These are phyloP conservation scores for Athene noctua DNA, from an alignment of 2,113 vertebrate species.

Conservation along the genomic window DNA sequence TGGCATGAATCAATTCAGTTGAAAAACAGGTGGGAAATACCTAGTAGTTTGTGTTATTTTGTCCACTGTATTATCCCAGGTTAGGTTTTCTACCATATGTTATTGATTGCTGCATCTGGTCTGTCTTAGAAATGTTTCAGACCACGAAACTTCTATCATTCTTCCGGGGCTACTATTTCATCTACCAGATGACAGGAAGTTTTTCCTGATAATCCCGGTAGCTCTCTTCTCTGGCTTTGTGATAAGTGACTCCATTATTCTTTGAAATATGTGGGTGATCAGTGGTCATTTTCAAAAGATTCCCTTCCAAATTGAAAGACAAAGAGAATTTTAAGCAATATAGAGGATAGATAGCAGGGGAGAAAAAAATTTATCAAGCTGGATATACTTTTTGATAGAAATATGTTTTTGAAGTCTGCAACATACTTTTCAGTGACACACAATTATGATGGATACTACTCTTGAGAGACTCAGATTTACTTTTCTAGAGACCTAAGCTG, in stretches of 20 bases:
- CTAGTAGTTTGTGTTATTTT: not conserved
- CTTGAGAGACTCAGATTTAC: not conserved
- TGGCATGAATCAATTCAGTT: not conserved
- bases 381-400: slow-evolving; percentile 20
- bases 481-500: not conserved
- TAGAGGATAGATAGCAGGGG: not conserved
- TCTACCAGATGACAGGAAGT: not conserved
- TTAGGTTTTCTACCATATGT: not conserved
- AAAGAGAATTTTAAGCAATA: slow-evolving; percentile 24
- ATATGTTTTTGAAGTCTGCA: not conserved
- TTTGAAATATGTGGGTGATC: slow-evolving; percentile 1
- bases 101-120: not conserved
- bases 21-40: not conserved
- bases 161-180: not conserved
- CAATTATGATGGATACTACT: slow-evolving; percentile 5
- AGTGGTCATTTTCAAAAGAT: not conserved
- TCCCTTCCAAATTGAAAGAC: not conserved
- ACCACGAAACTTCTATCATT: not conserved
- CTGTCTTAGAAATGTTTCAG: not conserved
- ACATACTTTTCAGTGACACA: not conserved
- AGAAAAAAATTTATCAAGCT: not conserved
- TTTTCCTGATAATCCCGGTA: not conserved
- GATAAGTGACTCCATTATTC: not conserved
- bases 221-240: not conserved
- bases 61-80: not conserved